Evolutionary conservation across 2,888 invertebrate genomes (phyloP).

Genomic region (Drosophila merina): DNA sequence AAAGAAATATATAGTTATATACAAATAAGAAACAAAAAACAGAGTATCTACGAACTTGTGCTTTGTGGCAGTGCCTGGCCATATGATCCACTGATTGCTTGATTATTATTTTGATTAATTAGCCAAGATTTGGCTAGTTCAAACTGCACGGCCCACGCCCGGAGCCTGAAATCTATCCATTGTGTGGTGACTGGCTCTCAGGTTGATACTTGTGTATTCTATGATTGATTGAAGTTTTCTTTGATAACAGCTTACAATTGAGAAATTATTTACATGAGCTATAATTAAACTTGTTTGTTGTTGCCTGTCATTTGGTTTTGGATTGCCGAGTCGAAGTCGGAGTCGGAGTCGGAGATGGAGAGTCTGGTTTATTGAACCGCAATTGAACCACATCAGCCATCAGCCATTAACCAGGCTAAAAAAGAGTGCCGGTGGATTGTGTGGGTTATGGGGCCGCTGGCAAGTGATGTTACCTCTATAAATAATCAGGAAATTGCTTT

Average conservation of each 20-base stretch:
- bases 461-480: constrained; percentile 71
- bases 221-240: constrained; percentile 81
- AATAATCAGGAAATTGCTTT: constrained; percentile 74
- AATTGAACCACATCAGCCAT: constrained; percentile 49
- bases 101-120: constrained; percentile 83
- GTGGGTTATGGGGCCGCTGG: constrained; percentile 61
- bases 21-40: background rate
- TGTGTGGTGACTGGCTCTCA: constrained; percentile 59
- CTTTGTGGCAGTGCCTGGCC: constrained; percentile 63
- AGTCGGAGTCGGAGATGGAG: constrained; percentile 7
- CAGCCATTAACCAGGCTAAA: constrained; percentile 3
- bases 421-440: constrained; percentile 28
- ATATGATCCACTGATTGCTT: constrained; percentile 80
- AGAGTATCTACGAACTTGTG: constrained; percentile 30
- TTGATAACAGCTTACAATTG: constrained; percentile 81
- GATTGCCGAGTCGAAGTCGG: constrained; percentile 9
- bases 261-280: constrained; percentile 80
- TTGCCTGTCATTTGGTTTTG: constrained; percentile 72
- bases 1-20: constrained; percentile 3
- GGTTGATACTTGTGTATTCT: constrained; percentile 68
- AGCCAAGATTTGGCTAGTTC: constrained; percentile 81
- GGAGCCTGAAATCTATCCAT: constrained; percentile 49
- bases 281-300: constrained; percentile 81
- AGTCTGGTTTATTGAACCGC: constrained; percentile 75
- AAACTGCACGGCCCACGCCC: constrained; percentile 76